A percentile compares a stretch with the other conserved stretches of the same genome.
These are phyloP conservation scores for Ochotona curzoniae DNA, from an alignment of 2,113 vertebrate species.

Conservation along the genomic window DNA sequence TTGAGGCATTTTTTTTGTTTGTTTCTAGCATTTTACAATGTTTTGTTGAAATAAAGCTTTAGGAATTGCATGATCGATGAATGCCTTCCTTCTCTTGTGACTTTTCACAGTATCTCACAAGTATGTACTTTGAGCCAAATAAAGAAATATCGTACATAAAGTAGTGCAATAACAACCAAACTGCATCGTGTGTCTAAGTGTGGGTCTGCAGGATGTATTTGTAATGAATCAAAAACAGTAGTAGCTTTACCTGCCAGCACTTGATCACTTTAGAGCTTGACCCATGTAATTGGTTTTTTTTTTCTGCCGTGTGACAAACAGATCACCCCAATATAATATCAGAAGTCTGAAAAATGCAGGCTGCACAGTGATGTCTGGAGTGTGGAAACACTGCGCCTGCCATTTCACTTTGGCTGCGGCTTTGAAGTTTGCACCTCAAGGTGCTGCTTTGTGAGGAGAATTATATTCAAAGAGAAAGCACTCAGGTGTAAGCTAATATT, in stretches of 20 bases:
- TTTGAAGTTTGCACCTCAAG: constrained; percentile 57
- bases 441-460: constrained; percentile 35
- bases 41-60: constrained; percentile 58
- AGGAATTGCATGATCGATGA: constrained; percentile 39
- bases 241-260: not conserved
- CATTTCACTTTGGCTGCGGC: not conserved
- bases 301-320: constrained; percentile 59
- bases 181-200: constrained; percentile 25
- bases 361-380: not conserved
- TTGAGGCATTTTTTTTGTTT: constrained; percentile 58
- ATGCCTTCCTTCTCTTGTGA: constrained; percentile 32
- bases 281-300: constrained; percentile 66
- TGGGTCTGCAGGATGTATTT: constrained; percentile 48
- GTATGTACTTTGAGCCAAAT: constrained; percentile 27
- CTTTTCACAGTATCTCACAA: constrained; percentile 31
- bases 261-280: constrained; percentile 65
- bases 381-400: constrained; percentile 12
- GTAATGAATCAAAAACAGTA: constrained; percentile 63
- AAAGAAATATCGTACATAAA: constrained; percentile 54
- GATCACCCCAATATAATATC: constrained; percentile 56
- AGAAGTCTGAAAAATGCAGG: constrained; percentile 56
- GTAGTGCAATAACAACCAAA: constrained; percentile 15
- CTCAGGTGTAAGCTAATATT: not conserved
- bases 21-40: not conserved
- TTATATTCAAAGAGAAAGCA: constrained; percentile 33